Percentiles rank a stretch among this genome's conserved stretches.
These are phyloP conservation scores for Xyliphius kryptos DNA, from an alignment of 2,113 vertebrate genomes.

Conservation along the genomic window DNA sequence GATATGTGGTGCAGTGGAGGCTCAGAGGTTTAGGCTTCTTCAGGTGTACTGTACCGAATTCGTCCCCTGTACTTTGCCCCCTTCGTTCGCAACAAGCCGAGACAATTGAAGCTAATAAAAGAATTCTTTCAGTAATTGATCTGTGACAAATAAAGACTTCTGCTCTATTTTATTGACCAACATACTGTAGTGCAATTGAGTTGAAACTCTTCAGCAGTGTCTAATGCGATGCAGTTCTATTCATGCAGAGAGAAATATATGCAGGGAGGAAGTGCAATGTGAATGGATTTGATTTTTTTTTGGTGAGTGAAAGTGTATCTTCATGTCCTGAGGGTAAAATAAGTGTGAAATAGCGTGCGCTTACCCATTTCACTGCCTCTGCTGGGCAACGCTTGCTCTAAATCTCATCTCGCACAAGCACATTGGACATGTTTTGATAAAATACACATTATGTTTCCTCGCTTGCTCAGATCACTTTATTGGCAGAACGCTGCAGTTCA, in stretches of 20 bases:
- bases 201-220: too few relatives aligned
- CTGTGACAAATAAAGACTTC: too few relatives aligned
- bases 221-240: too few relatives aligned
- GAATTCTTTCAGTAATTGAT: too few relatives aligned
- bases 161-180: too few relatives aligned
- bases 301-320: not conserved
- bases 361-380: not conserved
- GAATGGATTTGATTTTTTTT: not conserved
- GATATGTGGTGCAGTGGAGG: too few relatives aligned
- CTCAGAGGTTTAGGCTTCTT: too few relatives aligned
- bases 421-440: not conserved
- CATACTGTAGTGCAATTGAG: too few relatives aligned
- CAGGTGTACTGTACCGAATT: too few relatives aligned
- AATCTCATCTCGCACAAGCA: slow-evolving; percentile 2
- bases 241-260: not conserved
- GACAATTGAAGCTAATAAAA: too few relatives aligned
- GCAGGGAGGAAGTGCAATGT: not conserved
- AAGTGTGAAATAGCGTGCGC: slow-evolving; percentile 1
- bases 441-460: slow-evolving; percentile 8
- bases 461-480: not conserved
- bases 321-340: slow-evolving; percentile 7
- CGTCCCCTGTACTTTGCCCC: too few relatives aligned
- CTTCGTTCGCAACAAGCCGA: too few relatives aligned
- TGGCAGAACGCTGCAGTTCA: not conserved
- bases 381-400: not conserved